phyloP scores from a whole-genome alignment of 92 coral and sea anemone species.

The Epizoanthus ramosus region DNA sequence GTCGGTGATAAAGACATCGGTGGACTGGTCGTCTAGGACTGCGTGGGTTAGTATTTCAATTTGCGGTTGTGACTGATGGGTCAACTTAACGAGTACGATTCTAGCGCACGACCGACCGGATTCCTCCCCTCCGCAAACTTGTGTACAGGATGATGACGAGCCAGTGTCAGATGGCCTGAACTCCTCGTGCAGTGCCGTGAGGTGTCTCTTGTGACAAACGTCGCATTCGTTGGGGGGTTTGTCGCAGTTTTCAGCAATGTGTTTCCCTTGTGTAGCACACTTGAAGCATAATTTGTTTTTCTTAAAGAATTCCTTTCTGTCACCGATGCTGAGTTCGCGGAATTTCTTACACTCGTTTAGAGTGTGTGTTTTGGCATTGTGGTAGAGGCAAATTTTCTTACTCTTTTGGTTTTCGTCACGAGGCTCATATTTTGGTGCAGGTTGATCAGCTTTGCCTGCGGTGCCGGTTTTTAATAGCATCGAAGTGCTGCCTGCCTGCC shows the following conservation, averaged over 20 bases:
- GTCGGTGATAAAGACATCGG: conserved; percentile 49
- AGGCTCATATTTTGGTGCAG: background rate
- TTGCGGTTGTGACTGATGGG: conserved; percentile 29
- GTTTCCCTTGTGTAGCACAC: conserved; percentile 44
- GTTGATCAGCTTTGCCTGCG: background rate
- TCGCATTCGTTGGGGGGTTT: conserved; percentile 42
- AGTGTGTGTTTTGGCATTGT: conserved; percentile 51
- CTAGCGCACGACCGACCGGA: conserved; percentile 59
- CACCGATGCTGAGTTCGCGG: conserved; percentile 43
- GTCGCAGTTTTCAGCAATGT: conserved; percentile 52
- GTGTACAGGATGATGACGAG: conserved; percentile 62
- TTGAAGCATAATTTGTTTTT: conserved; percentile 55
- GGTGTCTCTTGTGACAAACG: conserved; percentile 52
- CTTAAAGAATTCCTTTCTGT: conserved; percentile 54
- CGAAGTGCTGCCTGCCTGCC: background rate
- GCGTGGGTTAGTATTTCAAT: conserved; percentile 42
- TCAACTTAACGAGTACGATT: conserved; percentile 59
- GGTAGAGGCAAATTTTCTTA: conserved; percentile 49
- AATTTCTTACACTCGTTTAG: conserved; percentile 61
- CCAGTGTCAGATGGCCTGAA: conserved; percentile 2
- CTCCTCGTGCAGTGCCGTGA: conserved; percentile 53
- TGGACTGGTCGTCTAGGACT: conserved; percentile 54
- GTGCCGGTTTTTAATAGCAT: background rate
- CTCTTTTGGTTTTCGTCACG: background rate
- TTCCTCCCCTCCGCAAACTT: conserved; percentile 71